Evolutionary conservation across 2,797 vertebrate genomes (phyloP), one percentile per base, ranked within the genome.

Genomic region (Cheirogaleus major): DNA sequence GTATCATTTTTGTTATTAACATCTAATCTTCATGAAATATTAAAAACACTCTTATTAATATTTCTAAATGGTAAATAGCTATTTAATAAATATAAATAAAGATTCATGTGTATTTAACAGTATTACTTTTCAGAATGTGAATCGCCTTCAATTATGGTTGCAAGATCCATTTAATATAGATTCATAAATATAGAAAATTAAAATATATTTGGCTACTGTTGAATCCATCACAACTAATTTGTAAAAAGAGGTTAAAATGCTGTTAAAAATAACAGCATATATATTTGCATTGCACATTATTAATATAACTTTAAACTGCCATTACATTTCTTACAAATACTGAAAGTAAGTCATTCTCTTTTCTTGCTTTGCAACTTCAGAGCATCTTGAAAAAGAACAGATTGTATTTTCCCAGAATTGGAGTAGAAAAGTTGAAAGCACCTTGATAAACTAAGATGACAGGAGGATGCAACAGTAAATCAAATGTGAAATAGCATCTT

Each of bases 401-500:
- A 65, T 65, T 27, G 4, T 67, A 84, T 95, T 63, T 95, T 95
- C 22, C 55, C 35, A 87, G 41, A 89, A 89, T 32, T 89, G 8
- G 35, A 1, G 8, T 50, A 75, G 69, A 97, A 97, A 98, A 95
- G 96, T 95, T 96, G 92, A 97, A 96, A 97, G 88, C 30, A 75
- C 0, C 22, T 96, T 93, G 96, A 97, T 96, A 97, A 97, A 97
- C 84, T 97, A 79, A 95, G 78, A 97, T 97, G 95, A 96, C 79
- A 97, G 83, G 92, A 97, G 88, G 97, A 98, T 95, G 63, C 2
- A 59, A 93, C 41, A 97, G 97, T 97, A 97, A 98, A 97, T 97
- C 98, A 98, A 97, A 95, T 84, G 76, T 93, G 97, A 97, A 98
- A 97, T 59, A 89, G 73, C 87, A 96, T 97, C 97, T 97, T 97